Conservation (phyloP, 2,113 vertebrate genomes). For the Bos javanicus region DNA sequence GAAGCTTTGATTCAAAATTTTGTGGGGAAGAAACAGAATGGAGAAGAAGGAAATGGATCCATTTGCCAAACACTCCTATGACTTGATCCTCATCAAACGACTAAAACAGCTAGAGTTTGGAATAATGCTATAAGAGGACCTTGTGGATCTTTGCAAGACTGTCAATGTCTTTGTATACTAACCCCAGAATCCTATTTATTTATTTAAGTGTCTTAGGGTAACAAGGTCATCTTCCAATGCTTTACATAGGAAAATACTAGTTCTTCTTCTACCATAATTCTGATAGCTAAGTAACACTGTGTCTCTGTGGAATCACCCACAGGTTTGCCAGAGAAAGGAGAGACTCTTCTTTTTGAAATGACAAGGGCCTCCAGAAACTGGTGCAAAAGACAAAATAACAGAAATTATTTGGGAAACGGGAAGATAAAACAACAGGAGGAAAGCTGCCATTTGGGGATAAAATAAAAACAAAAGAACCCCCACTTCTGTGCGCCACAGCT, state of each 20-base stretch:
- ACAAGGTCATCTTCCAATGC: conserved; percentile 52
- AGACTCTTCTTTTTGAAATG: conserved; percentile 69
- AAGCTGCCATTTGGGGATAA: conserved; percentile 75
- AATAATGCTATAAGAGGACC: conserved; percentile 31
- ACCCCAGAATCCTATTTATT: background rate
- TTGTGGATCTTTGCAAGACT: conserved; percentile 22
- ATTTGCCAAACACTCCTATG: conserved; percentile 28
- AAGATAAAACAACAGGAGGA: conserved; percentile 73
- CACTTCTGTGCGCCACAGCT: conserved; percentile 71
- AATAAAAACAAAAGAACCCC: conserved; percentile 48
- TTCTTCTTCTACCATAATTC: conserved; percentile 71
- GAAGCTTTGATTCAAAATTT: conserved; percentile 50
- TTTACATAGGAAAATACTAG: conserved; percentile 51
- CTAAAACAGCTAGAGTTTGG: conserved; percentile 46
- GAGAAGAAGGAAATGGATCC: background rate
- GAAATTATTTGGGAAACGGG: background rate
- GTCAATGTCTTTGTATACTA: conserved; percentile 8
- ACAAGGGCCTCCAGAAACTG: conserved; percentile 72
- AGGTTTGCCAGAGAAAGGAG: conserved; percentile 62
- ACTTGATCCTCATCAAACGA: conserved; percentile 37
- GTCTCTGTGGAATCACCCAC: conserved; percentile 71
- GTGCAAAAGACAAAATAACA: conserved; percentile 67
- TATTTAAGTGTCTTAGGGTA: conserved; percentile 47
- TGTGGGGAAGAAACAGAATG: conserved; percentile 46
- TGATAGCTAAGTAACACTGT: conserved; percentile 80